phyloP scores from a whole-genome alignment of 2,888 invertebrate species.

The Drymonia ruficornis region DNA sequence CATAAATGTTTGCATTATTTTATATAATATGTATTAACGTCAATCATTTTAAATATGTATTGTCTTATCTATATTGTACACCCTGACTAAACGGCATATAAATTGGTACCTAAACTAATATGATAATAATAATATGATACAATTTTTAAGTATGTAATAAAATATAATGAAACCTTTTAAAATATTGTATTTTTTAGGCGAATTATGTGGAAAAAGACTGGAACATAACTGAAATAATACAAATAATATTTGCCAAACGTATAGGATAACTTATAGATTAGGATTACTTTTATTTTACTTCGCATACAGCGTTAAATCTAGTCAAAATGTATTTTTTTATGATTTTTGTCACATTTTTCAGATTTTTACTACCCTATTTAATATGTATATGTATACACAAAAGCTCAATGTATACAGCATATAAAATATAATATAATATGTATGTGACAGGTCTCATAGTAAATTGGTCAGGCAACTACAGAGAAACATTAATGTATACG shows the following conservation, averaged over 20 bases:
- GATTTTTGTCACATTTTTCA: background rate
- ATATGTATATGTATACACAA: background rate
- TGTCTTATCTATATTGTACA: slow-evolving; percentile 41
- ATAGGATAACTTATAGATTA: no score
- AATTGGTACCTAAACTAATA: slow-evolving; percentile 15
- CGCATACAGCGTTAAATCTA: no score
- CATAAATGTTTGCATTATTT: slow-evolving; percentile 5
- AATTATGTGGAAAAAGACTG: no score
- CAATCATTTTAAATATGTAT: slow-evolving; percentile 15
- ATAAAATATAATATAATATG: slow-evolving; percentile 13
- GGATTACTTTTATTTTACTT: no score
- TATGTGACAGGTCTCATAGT: slow-evolving; percentile 31
- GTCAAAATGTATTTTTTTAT: no score
- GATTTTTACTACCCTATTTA: no score
- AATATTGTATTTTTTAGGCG: no score
- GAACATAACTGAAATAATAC: no score
- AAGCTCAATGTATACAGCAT: slow-evolving; percentile 8
- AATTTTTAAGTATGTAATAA: no score
- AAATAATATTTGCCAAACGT: no score
- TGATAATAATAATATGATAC: no score
- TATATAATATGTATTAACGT: slow-evolving; percentile 9
- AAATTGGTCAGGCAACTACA: slow-evolving; percentile 45
- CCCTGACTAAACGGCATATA: slow-evolving; percentile 56
- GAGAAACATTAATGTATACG: slow-evolving; percentile 31
- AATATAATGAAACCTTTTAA: no score